A percentile compares a stretch with the other conserved stretches of the same genome.
Conservation (phyloP, 2,797 vertebrate genomes). For the Sebastes dallii region DNA sequence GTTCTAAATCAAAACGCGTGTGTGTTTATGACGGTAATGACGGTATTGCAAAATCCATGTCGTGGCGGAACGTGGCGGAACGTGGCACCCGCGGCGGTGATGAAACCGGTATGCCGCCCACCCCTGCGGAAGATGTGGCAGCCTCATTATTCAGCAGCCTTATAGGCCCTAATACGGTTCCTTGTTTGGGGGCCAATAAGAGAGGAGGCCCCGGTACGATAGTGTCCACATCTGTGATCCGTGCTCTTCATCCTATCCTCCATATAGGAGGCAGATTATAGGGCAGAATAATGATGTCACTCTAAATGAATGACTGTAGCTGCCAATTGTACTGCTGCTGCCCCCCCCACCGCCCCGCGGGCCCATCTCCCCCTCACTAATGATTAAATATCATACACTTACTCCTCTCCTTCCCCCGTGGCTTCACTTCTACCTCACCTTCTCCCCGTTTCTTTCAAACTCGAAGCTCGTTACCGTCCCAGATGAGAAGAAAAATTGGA, state of each 20-base stretch:
- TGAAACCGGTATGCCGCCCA: too few relatives aligned
- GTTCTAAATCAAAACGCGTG: too few relatives aligned
- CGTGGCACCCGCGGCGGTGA: too few relatives aligned
- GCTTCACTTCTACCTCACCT: conserved; percentile 27
- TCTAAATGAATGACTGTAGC: conserved; percentile 61
- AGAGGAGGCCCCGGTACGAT: conserved; percentile 30
- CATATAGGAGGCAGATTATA: conserved; percentile 57
- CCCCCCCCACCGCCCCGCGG: not conserved
- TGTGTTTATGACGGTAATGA: too few relatives aligned
- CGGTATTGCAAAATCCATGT: too few relatives aligned
- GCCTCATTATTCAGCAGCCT: conserved; percentile 56
- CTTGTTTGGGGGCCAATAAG: conserved; percentile 20
- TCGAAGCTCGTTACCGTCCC: conserved; percentile 52
- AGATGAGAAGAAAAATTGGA: conserved; percentile 55
- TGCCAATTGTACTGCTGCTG: conserved; percentile 41
- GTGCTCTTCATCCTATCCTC: conserved; percentile 47
- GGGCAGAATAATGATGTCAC: conserved; percentile 66
- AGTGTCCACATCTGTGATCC: conserved; percentile 48
- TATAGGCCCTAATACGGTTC: conserved; percentile 17
- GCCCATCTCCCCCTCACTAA: conserved; percentile 48
- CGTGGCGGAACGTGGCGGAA: too few relatives aligned
- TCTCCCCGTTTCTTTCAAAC: conserved; percentile 34
- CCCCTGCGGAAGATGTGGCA: conserved; percentile 12
- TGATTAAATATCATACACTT: conserved; percentile 58
- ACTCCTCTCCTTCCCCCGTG: conserved; percentile 19